Percentiles rank a stretch among this genome's conserved stretches.
phyloP scores from a whole-genome alignment of 2,888 invertebrate species.

The Tortrix viridana region DNA sequence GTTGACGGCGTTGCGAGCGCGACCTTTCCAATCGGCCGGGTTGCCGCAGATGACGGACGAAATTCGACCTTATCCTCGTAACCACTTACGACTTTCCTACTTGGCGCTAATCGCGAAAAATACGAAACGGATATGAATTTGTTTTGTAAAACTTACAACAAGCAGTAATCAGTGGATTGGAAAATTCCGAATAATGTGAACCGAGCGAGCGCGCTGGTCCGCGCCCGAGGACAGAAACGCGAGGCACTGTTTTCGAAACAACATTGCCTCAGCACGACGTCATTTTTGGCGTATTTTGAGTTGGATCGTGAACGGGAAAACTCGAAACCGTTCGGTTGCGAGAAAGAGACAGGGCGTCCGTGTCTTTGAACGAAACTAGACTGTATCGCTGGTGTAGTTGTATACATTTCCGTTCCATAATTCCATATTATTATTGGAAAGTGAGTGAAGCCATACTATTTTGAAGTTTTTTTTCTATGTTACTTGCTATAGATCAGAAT shows the following conservation, averaged over 20 bases:
- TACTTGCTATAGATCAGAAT: constrained; percentile 70
- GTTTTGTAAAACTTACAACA: constrained; percentile 79
- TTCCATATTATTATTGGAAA: constrained; percentile 61
- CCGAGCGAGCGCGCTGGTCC: constrained; percentile 72
- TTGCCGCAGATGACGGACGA: constrained; percentile 55
- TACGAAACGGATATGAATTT: constrained; percentile 77
- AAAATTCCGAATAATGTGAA: constrained; percentile 85
- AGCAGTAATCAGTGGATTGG: constrained; percentile 83
- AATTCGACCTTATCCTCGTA: constrained; percentile 61
- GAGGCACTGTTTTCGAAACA: constrained; percentile 83
- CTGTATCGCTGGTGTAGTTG: constrained; percentile 60
- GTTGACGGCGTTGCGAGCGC: constrained; percentile 41
- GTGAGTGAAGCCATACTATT: constrained; percentile 78
- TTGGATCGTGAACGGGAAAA: constrained; percentile 82
- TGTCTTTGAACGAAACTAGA: constrained; percentile 63
- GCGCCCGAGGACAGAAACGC: constrained; percentile 67
- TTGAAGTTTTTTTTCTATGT: constrained; percentile 81
- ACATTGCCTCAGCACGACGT: constrained; percentile 72
- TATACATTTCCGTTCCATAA: constrained; percentile 64
- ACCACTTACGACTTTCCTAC: constrained; percentile 77
- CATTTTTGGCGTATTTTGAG: constrained; percentile 85
- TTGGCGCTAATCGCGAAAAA: constrained; percentile 79
- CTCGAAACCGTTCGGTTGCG: constrained; percentile 81
- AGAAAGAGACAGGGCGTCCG: constrained; percentile 64
- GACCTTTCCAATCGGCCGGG: constrained; percentile 62